Evolutionary conservation across 1,140 invertebrate genomes (phyloP).

Genomic region (Heterodera carotae): DNA sequence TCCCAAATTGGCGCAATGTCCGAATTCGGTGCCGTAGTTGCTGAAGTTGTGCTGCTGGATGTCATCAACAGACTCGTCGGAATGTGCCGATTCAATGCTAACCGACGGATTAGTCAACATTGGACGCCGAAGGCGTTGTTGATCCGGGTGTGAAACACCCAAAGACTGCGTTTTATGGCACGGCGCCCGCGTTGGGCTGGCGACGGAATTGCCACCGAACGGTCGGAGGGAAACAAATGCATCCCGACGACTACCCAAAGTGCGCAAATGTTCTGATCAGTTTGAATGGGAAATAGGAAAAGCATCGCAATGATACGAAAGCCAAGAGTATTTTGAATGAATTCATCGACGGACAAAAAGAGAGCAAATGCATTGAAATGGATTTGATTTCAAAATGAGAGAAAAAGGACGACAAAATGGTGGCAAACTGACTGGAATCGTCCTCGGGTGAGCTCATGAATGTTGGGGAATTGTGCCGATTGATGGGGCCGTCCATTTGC

Average conservation of each 20-base stretch:
- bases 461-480: slow-evolving; percentile 44
- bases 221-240: slow-evolving; percentile 1
- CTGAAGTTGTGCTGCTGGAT: background rate
- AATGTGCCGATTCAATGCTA: slow-evolving; percentile 17
- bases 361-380: background rate
- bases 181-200: background rate
- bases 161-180: slow-evolving; percentile 6
- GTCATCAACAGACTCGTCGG: slow-evolving; percentile 11
- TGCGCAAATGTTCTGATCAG: background rate
- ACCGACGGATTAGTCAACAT: background rate
- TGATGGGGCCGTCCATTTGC: background rate
- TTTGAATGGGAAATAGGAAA: background rate
- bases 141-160: background rate
- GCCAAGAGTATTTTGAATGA: no score
- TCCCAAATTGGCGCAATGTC: background rate
- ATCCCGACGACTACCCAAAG: slow-evolving; percentile 1
- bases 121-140: background rate
- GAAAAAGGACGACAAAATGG: background rate
- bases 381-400: background rate
- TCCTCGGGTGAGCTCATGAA: slow-evolving; percentile 63
- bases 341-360: background rate
- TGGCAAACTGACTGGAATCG: slow-evolving; percentile 56
- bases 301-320: background rate
- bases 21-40: background rate
- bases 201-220: background rate